A percentile compares a stretch with the other conserved stretches of the same genome.
These are phyloP conservation scores for Protonibea diacanthus DNA, from an alignment of 2,797 vertebrate genomes.

Conservation along the genomic window DNA sequence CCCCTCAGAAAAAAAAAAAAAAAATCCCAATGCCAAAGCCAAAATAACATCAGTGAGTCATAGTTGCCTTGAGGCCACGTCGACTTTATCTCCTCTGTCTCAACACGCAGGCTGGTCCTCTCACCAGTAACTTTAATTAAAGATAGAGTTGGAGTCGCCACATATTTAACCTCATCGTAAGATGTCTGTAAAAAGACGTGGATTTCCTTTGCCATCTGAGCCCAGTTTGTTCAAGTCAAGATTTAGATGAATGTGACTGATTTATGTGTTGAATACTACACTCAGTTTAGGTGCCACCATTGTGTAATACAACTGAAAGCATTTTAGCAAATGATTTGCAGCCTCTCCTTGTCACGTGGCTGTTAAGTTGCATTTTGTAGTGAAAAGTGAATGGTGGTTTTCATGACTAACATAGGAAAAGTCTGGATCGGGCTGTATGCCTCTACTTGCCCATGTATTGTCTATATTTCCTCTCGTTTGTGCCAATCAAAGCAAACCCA, in stretches of 20 bases:
- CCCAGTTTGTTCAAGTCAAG: neutral
- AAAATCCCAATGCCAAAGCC: conserved; percentile 76
- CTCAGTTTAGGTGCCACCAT: neutral
- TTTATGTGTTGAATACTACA: neutral
- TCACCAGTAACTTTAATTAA: conserved; percentile 81
- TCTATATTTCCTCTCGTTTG: conserved; percentile 60
- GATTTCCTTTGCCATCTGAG: conserved; percentile 4
- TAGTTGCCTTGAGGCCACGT: conserved; percentile 77
- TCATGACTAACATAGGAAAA: conserved; percentile 48
- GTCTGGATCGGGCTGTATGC: conserved; percentile 45
- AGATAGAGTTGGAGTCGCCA: conserved; percentile 62
- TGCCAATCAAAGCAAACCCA: conserved; percentile 68
- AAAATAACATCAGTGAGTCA: conserved; percentile 86
- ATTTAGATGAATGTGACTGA: conserved; percentile 12
- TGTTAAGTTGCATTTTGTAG: conserved; percentile 41
- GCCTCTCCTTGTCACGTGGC: conserved; percentile 29
- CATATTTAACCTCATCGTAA: conserved; percentile 58
- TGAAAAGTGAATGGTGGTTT: conserved; percentile 42
- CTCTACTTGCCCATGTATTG: conserved; percentile 66
- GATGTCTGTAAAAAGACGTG: conserved; percentile 17
- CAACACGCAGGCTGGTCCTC: conserved; percentile 78
- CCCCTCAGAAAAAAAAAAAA: conserved; percentile 54
- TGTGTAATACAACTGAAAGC: conserved; percentile 1
- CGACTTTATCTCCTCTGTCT: conserved; percentile 83
- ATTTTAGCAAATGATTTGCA: conserved; percentile 33